Conservation (phyloP, 2,888 invertebrate genomes). For the Metallyticus violacea region DNA sequence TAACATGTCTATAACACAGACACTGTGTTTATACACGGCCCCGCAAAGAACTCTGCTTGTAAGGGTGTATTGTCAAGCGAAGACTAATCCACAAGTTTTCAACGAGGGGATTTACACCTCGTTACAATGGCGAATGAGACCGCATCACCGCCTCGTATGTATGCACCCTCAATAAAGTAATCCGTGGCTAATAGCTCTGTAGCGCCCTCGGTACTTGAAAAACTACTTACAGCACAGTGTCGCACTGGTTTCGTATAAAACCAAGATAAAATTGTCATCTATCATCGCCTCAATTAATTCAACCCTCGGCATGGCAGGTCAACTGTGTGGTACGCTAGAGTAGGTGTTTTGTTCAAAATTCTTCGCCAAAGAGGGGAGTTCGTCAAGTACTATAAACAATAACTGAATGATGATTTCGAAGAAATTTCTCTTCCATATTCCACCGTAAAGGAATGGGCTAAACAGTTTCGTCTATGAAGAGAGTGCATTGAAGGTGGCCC, state of each 20-base stretch:
- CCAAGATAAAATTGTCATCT: not conserved
- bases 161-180: slow-evolving; percentile 11
- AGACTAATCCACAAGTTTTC: slow-evolving; percentile 11
- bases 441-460: no score
- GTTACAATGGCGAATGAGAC: not conserved
- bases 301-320: not conserved
- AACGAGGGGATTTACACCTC: slow-evolving; percentile 15
- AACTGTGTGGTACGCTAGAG: no score
- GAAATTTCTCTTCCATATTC: no score
- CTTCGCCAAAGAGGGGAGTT: no score
- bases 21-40: not conserved
- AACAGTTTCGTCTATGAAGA: no score
- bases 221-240: not conserved
- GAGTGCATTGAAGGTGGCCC: no score
- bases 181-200: slow-evolving; percentile 9
- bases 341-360: no score
- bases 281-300: not conserved
- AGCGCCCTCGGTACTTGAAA: not conserved
- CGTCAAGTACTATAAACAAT: no score
- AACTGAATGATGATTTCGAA: no score
- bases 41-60: not conserved
- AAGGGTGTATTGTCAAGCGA: not conserved
- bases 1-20: no score
- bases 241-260: not conserved
- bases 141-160: slow-evolving; percentile 1